A percentile compares a stretch with the other conserved stretches of the same genome.
These are phyloP conservation scores for Thereva nobilitata DNA, from an alignment of 2,888 invertebrate species.

Conservation along the genomic window DNA sequence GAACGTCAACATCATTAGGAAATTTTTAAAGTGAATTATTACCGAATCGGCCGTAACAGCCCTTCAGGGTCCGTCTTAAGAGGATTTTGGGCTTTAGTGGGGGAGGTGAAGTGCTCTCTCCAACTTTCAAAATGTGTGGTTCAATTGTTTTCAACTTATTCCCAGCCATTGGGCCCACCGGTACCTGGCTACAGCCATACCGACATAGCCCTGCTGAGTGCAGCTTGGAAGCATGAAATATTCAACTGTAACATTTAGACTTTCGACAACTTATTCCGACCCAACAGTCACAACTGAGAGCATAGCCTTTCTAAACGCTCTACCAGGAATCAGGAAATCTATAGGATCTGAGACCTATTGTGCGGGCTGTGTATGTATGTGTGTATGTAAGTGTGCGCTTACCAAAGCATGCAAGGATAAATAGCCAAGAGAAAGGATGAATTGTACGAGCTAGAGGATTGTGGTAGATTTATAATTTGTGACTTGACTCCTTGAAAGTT, in stretches of 20 bases:
- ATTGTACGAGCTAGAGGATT: slow-evolving; percentile 13
- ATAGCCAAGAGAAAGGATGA: slow-evolving; percentile 15
- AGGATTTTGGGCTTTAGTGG: not conserved
- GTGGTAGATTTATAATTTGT: slow-evolving; percentile 29
- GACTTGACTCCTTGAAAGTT: slow-evolving; percentile 30
- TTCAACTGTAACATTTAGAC: slow-evolving; percentile 27
- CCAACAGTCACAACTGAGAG: slow-evolving; percentile 22
- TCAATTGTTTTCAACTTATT: slow-evolving; percentile 29
- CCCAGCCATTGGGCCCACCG: slow-evolving; percentile 6
- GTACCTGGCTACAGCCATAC: not conserved
- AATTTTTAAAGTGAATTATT: slow-evolving; percentile 42
- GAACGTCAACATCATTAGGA: slow-evolving; percentile 31
- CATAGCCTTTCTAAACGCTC: slow-evolving; percentile 14
- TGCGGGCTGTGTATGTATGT: too few species aligned
- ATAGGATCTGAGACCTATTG: slow-evolving; percentile 8
- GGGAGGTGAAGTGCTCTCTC: slow-evolving; percentile 18
- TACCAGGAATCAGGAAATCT: slow-evolving; percentile 7
- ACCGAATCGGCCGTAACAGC: slow-evolving; percentile 43
- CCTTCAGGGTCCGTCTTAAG: slow-evolving; percentile 27
- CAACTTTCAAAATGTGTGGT: slow-evolving; percentile 25
- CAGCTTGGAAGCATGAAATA: slow-evolving; percentile 12
- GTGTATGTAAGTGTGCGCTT: too few species aligned
- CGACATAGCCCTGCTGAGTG: slow-evolving; percentile 15
- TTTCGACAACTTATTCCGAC: slow-evolving; percentile 30
- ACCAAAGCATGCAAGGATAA: slow-evolving; percentile 3